Base-by-base conservation (phyloP, 1,140 invertebrate species). In the Cotesia chilonis region DNA sequence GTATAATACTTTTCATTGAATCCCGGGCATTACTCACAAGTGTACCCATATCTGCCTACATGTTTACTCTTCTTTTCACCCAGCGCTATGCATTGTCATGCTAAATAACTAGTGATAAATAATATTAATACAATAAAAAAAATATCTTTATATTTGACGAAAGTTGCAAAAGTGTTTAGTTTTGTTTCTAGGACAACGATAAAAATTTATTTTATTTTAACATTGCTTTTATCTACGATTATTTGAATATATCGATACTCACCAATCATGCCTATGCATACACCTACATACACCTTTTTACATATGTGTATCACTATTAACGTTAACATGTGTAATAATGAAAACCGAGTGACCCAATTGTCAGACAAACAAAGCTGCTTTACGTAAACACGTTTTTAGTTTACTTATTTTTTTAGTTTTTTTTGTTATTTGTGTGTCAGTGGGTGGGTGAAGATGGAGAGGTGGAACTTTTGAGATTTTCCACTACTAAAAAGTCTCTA, bases 291-390 rank as follows among this genome's bases (percentile, higher is more conserved):
- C 28, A 28, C 28, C 3, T 28, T 28, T 28, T 28, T 28, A 28
- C 1, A 28, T 28, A 47, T 47, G 41, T 47, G 41, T 47, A 47
- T 47, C 10, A 47, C 6, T 10, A 47, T 47, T 47, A 47, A 6
- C 41, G 10, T 47, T 70, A 70, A 20, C 52, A 57, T 70, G 72
- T 14, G 41, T 47, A 47, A 47, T 68, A 59, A 47, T 47, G 41
- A 65, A 57, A 71, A 28, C 28, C 35, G 17, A 65, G 68, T 70
- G 74, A 72, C 74, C 74, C 64, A 69, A 75, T 75, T 75, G 66
- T 51, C 70, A 51, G 68, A 57, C 68, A 72, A 75, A 75, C 70
- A 75, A 72, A 75, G 61, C 70, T 72, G 74, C 69, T 75, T 72
- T 70, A 61, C 63, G 36, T 70, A 51, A 68, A 72, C 35, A 1